These are phyloP conservation scores for Lagopus leucura DNA, from an alignment of 2,113 vertebrate species.

Conservation along the genomic window DNA sequence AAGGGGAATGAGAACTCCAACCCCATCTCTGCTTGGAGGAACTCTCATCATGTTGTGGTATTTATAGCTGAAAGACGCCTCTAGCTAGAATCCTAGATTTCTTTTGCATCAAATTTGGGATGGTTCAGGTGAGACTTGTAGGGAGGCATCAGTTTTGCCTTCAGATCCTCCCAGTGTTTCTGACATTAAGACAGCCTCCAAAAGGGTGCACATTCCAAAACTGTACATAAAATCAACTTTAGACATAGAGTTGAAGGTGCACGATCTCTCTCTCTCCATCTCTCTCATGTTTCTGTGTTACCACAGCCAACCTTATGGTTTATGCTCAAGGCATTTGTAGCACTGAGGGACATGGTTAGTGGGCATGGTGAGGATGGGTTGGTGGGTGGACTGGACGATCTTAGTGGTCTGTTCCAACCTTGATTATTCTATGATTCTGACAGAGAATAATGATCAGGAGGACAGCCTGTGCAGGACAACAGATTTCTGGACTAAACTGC, in stretches of 20 bases:
- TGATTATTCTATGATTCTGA: too few relatives aligned
- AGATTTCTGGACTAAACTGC: not conserved
- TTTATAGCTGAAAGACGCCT: not conserved
- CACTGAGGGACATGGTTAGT: too few relatives aligned
- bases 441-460: not conserved
- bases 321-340: not conserved
- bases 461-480: not conserved
- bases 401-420: too few relatives aligned
- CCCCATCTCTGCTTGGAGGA: not conserved
- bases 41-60: not conserved
- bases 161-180: not conserved
- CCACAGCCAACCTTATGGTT: not conserved
- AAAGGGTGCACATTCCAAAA: not conserved
- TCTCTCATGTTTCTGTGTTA: not conserved
- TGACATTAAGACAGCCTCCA: not conserved
- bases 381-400: too few relatives aligned
- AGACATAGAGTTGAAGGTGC: not conserved
- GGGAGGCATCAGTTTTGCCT: not conserved
- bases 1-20: not conserved
- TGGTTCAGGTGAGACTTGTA: not conserved
- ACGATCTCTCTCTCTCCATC: fast-evolving
- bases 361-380: too few relatives aligned
- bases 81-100: not conserved
- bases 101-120: not conserved
- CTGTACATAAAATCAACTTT: not conserved